Base-by-base conservation (phyloP, 1,140 invertebrate species). In the Branchinecta lynchi region DNA sequence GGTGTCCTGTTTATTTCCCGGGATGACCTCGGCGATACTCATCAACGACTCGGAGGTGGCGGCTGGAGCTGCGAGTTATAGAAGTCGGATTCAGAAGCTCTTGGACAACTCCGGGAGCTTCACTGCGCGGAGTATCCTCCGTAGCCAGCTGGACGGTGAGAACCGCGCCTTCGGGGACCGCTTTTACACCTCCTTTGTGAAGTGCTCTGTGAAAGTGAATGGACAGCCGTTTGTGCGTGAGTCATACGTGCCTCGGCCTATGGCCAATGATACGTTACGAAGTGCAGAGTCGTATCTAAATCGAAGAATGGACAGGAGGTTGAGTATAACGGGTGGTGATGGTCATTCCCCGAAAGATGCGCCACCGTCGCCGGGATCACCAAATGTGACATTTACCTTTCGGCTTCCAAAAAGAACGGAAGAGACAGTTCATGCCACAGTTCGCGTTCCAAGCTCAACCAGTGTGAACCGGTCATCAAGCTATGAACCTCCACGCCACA, bases 51-150 rank as follows among this genome's bases (percentile, higher is more conserved):
- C 51, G 51, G 51, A 12, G 51, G 17, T 12, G 12, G 12, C 12
- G 17, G 51, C 12, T 15, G 12, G 17, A 20, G 51, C 12, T 15
- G 12, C 17, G 17, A 60, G 51, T 20, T 60, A 60, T 6, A 60
- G 51, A 60, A 60, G 51, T 60, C 51, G 51, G 17, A 60, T 60
- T 60, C 51, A 60, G 17, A 60, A 60, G 17, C 51, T 60, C 17
- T 60, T 60, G 17, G 51, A 60, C 51, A 60, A 60, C 51, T 60
- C 51, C 17, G 51, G 12, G 12, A 60, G 51, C 17, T 60, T 60
- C 51, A 60, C 51, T 15, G 51, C 51, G 17, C 12, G 51, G 17
- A 60, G 12, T 12, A 60, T 60, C 17, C 51, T 60, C 12, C 12
- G 17, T 15, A 20, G 17, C 17, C 51, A 20, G 3, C 17, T 60